A percentile compares a stretch with the other conserved stretches of the same genome.
These are phyloP conservation scores for Dromiciops gliroides DNA, from an alignment of 2,113 vertebrate species.

Conservation along the genomic window DNA sequence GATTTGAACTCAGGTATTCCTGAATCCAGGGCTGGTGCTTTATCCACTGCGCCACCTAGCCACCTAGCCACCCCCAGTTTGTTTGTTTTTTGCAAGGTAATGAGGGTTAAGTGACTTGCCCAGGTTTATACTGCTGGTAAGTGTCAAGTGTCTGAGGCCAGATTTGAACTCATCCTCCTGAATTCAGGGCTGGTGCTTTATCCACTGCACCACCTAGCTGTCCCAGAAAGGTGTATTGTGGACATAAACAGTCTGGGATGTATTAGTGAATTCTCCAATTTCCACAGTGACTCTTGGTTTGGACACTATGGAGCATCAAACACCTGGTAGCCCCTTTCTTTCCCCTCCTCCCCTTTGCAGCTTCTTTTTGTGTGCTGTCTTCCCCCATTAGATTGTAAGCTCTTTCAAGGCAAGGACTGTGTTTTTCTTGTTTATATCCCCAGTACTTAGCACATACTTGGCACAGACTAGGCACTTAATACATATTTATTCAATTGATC, in stretches of 20 bases:
- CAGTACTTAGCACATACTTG: neutral
- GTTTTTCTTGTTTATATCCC: neutral
- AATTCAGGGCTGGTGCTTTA: too few relatives aligned
- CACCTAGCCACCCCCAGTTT: too few relatives aligned
- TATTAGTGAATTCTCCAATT: neutral
- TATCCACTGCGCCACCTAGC: too few relatives aligned
- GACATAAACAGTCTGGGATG: neutral
- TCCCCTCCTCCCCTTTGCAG: neutral
- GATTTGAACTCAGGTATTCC: too few relatives aligned
- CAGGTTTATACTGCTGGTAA: too few relatives aligned
- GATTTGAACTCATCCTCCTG: too few relatives aligned
- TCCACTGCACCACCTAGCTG: too few relatives aligned
- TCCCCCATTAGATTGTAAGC: neutral
- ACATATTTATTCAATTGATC: neutral
- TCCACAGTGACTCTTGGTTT: neutral
- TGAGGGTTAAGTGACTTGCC: too few relatives aligned
- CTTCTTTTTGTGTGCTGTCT: neutral
- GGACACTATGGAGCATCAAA: neutral
- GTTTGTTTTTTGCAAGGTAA: too few relatives aligned
- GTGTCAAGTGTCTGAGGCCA: too few relatives aligned
- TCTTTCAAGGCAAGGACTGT: neutral
- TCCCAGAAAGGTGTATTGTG: too few relatives aligned
- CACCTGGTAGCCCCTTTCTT: neutral
- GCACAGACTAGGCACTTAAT: neutral
- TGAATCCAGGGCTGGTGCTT: too few relatives aligned